These are phyloP conservation scores for Melinaea menophilus DNA, from an alignment of 2,888 invertebrate genomes.

Conservation along the genomic window DNA sequence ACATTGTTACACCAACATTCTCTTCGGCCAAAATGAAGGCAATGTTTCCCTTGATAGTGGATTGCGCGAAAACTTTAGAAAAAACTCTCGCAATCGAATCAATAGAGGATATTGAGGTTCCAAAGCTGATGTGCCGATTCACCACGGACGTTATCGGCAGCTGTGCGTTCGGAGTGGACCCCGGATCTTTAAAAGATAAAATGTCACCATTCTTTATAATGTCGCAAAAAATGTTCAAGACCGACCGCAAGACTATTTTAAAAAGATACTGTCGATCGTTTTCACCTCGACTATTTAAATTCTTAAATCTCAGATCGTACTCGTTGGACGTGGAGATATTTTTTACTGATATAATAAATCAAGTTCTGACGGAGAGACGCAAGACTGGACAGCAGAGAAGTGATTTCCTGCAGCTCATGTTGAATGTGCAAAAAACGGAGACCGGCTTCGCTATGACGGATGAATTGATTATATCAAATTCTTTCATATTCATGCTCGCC, in stretches of 20 bases:
- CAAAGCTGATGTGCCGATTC: constrained; percentile 60
- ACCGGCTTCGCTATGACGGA: constrained; percentile 63
- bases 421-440: constrained; percentile 64
- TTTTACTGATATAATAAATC: constrained; percentile 61
- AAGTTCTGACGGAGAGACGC: constrained; percentile 62
- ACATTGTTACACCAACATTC: constrained; percentile 69
- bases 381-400: constrained; percentile 52
- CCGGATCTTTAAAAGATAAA: constrained; percentile 58
- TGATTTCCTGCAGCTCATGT: constrained; percentile 71
- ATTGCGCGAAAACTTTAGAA: constrained; percentile 60
- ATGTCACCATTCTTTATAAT: constrained; percentile 67
- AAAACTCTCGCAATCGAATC: constrained; percentile 46
- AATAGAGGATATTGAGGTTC: constrained; percentile 55
- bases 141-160: constrained; percentile 72
- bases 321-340: constrained; percentile 64
- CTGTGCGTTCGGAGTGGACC: constrained; percentile 70
- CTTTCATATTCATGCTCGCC: constrained; percentile 74
- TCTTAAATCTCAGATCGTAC: constrained; percentile 65
- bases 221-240: constrained; percentile 69
- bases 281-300: constrained; percentile 63
- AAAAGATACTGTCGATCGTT: constrained; percentile 68
- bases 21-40: constrained; percentile 73
- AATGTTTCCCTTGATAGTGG: constrained; percentile 68
- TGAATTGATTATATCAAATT: constrained; percentile 70
- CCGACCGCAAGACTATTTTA: constrained; percentile 54